Conservation (phyloP, 2,797 vertebrate species). For the Urosaurus nigricauda region DNA sequence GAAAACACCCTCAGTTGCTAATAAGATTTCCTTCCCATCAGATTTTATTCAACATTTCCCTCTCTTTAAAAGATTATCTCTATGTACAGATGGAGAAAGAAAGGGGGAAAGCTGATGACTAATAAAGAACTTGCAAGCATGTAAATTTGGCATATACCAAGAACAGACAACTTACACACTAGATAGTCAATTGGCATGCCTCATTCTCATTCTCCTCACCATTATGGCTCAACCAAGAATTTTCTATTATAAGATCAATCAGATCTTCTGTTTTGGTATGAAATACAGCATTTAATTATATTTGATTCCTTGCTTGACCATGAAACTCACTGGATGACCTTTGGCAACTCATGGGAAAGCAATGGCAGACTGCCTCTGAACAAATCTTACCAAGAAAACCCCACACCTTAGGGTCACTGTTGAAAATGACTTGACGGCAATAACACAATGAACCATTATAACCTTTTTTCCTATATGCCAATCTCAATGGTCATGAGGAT, state of each 20-base stretch:
- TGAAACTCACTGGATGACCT: too few species aligned
- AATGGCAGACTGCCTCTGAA: too few species aligned
- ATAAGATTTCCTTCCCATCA: slow-evolving; percentile 26
- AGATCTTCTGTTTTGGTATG: slow-evolving; percentile 5
- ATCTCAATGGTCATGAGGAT: neutral
- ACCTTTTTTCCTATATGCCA: neutral
- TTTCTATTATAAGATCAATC: slow-evolving; percentile 11
- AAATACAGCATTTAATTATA: neutral
- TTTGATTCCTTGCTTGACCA: too few species aligned
- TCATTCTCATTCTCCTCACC: neutral
- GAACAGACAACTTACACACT: slow-evolving; percentile 33
- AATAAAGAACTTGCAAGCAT: neutral
- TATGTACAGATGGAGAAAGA: neutral
- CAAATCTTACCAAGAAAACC: too few species aligned
- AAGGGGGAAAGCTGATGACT: neutral
- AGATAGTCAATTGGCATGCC: neutral
- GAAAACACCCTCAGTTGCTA: neutral
- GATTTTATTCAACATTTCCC: slow-evolving; percentile 13
- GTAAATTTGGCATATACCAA: neutral
- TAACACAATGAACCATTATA: neutral
- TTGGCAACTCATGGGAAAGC: too few species aligned
- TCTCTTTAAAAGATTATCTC: slow-evolving; percentile 20
- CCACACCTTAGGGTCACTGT: too few species aligned
- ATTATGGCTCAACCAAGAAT: slow-evolving; percentile 16
- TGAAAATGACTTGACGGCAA: too few species aligned